phyloP scores from a whole-genome alignment of 2,797 vertebrate species.

The Protosalanx chinensis region DNA sequence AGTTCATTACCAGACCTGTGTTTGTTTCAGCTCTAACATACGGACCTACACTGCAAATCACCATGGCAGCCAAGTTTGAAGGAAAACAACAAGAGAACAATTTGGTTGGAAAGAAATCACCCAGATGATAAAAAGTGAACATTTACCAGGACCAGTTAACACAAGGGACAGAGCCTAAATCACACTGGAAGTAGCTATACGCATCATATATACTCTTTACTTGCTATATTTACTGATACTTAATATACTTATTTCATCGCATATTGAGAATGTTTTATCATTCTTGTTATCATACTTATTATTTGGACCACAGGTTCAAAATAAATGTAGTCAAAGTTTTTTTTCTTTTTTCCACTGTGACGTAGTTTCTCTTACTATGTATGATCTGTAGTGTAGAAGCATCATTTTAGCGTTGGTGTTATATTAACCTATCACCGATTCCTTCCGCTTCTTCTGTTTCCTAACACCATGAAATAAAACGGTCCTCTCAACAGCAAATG shows the following conservation, averaged over 20 bases:
- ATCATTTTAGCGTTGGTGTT: neutral
- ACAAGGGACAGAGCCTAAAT: too few species aligned
- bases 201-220: too few species aligned
- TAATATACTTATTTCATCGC: neutral
- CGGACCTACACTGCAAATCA: constrained; percentile 35
- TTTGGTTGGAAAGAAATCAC: neutral
- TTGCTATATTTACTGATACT: neutral
- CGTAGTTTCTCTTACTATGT: too few species aligned
- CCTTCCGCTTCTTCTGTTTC: constrained; percentile 13
- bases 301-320: neutral
- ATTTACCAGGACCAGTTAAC: too few species aligned
- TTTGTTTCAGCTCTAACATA: constrained; percentile 59
- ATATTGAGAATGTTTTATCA: neutral
- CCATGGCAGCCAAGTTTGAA: constrained; percentile 9
- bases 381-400: neutral
- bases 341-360: too few species aligned
- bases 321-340: neutral
- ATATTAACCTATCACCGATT: neutral
- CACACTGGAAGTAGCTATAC: too few species aligned
- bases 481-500: constrained; percentile 59
- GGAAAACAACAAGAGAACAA: neutral
- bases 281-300: neutral
- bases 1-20: constrained; percentile 65
- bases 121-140: neutral
- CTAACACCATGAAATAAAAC: constrained; percentile 57